Percentiles rank a stretch among this genome's conserved stretches.
These are phyloP conservation scores for Taurulus bubalis DNA, from an alignment of 2,113 vertebrate genomes.

Conservation along the genomic window DNA sequence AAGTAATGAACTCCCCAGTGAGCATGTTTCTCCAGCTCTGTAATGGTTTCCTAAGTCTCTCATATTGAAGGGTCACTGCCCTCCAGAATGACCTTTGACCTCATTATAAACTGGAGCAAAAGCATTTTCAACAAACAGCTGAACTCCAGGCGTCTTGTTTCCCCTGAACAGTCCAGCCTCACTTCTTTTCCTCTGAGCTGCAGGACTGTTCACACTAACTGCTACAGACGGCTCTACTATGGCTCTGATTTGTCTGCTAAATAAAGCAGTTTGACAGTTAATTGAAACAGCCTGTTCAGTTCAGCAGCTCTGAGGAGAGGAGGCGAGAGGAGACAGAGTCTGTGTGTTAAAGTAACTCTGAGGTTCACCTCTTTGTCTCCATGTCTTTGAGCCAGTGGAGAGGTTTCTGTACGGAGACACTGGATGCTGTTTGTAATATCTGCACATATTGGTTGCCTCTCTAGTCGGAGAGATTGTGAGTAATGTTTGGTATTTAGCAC, in stretches of 20 bases:
- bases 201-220: background rate
- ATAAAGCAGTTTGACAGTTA: conserved; percentile 18
- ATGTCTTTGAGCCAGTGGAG: background rate
- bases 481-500: conserved; percentile 15
- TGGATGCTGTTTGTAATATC: background rate
- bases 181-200: conserved; percentile 16
- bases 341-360: conserved; percentile 10
- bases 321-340: background rate
- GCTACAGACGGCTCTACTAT: background rate
- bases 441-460: background rate
- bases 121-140: conserved; percentile 9
- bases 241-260: conserved; percentile 19
- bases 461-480: conserved; percentile 23
- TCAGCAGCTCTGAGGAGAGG: conserved; percentile 20
- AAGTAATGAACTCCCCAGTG: conserved; percentile 24
- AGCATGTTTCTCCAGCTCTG: conserved; percentile 24
- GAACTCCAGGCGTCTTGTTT: conserved; percentile 8
- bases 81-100: conserved; percentile 35
- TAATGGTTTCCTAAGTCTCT: conserved; percentile 5
- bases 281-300: conserved; percentile 29
- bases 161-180: background rate
- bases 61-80: conserved; percentile 12
- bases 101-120: conserved; percentile 10
- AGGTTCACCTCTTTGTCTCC: background rate
- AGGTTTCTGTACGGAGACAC: no score